Base-by-base conservation (phyloP, 1,140 invertebrate genomes). In the Drosophila oshimai region DNA sequence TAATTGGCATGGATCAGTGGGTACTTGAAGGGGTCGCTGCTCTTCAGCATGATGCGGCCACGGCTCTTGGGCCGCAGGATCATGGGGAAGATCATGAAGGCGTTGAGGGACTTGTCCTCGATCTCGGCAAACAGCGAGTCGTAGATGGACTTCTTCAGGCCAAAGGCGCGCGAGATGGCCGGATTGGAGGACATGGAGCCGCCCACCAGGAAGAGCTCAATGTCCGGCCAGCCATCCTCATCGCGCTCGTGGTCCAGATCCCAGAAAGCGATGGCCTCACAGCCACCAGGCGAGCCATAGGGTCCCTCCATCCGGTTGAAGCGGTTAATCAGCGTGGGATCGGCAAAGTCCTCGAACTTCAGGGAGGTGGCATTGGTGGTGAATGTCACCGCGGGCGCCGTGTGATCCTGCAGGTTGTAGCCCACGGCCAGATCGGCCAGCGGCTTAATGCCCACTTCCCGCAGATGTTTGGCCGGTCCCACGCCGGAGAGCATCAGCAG, bases 1-100 rank as follows among this genome's bases (percentile, higher is more conserved):
- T 97, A 97, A 70, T 97, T 96, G 0, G 97, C 94, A 75, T 96
- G 94, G 12, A 99, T 95, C n/a, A 94, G 90, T 0, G 98, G 98
- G 79, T 96, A 94, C 6, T 93, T 92, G 39, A 93, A 93, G 3
- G 96, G 96, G 91, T 97, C 94, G 36, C 90, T 94, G 60, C 92
- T 93, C 54, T 92, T 92, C 2, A 97, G 91, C 81, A 93, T 92
- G 20, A 98, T 92, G 53, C 92, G 93, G 1, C 96, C 97, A 46
- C 92, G 93, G 24, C 95, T 96, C 90, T 95, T 94, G 1, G 96
- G 96, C 36, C 94, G 91, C 91, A 96, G 89, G 0, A 96, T 90
- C 92, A 95, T 95, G n/a, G 93, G 94, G 22, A 95, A 94, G 17
- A 96, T 92, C 86, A 93, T 93, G 69, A 95, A 95, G 0, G 93